A percentile compares a stretch with the other conserved stretches of the same genome.
Evolutionary conservation across 2,888 invertebrate species (phyloP).

Genomic region (Globia sparganii): DNA sequence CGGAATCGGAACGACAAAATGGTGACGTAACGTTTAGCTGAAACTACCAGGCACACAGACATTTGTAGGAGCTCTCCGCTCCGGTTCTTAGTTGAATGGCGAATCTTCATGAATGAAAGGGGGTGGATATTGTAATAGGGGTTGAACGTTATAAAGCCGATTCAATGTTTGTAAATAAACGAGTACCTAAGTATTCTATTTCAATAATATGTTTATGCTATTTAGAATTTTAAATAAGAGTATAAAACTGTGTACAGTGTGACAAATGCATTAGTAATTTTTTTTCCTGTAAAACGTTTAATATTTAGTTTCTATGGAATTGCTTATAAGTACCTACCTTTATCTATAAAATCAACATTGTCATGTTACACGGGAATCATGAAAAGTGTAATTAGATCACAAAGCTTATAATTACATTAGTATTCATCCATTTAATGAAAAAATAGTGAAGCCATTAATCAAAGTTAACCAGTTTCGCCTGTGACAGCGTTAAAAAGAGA

Average conservation of each 20-base stretch:
- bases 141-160: conserved; percentile 25
- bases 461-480: conserved; percentile 82
- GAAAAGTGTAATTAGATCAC: conserved; percentile 34
- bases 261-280: background rate
- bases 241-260: background rate
- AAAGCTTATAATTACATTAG: conserved; percentile 77
- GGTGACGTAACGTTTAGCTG: conserved; percentile 80
- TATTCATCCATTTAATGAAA: conserved; percentile 74
- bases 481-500: conserved; percentile 64
- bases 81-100: conserved; percentile 3
- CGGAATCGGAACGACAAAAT: conserved; percentile 63
- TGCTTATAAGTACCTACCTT: background rate
- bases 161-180: conserved; percentile 3
- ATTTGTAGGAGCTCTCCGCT: conserved; percentile 54
- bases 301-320: background rate
- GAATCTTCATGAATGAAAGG: conserved; percentile 40
- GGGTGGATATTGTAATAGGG: conserved; percentile 30
- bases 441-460: conserved; percentile 82
- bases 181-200: conserved; percentile 4
- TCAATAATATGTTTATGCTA: background rate
- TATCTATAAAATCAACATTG: conserved; percentile 4
- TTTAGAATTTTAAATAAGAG: background rate
- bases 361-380: conserved; percentile 26
- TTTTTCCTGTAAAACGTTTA: background rate
- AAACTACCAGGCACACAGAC: conserved; percentile 77